Conservation (phyloP, 2,888 invertebrate species). For the Panopea generosa region DNA sequence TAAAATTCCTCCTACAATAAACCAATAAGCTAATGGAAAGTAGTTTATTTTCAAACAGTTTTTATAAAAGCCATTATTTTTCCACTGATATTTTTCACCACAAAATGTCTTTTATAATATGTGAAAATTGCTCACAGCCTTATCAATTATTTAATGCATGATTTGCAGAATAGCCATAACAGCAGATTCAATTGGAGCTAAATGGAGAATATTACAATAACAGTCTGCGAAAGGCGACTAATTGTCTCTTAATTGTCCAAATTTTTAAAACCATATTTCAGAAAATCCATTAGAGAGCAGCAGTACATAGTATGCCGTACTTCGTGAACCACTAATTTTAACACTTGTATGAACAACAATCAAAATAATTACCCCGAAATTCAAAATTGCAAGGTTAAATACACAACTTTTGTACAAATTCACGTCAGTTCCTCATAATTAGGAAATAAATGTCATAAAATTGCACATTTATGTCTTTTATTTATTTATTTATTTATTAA, state of each 20-base stretch:
- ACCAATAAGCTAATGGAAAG: no score
- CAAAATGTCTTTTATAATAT: no score
- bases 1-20: no score
- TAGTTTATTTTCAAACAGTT: no score
- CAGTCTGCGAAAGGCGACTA: conserved; percentile 26
- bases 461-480: neutral
- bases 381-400: conserved; percentile 24
- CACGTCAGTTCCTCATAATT: conserved; percentile 22
- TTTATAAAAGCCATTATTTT: no score
- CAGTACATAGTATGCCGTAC: neutral
- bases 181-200: no score
- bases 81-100: no score
- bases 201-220: conserved; percentile 10
- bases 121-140: no score
- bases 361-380: conserved; percentile 17
- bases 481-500: neutral
- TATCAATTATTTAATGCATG: no score
- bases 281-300: conserved; percentile 27
- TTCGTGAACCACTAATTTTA: conserved; percentile 28
- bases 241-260: conserved; percentile 22
- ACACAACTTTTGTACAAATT: conserved; percentile 8
- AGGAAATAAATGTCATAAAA: conserved; percentile 23
- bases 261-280: conserved; percentile 7
- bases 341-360: conserved; percentile 35
- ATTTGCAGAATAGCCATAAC: no score